These are phyloP conservation scores for Epizoanthus illoricatus DNA, from an alignment of 92 coral and sea anemone species.

Conservation along the genomic window DNA sequence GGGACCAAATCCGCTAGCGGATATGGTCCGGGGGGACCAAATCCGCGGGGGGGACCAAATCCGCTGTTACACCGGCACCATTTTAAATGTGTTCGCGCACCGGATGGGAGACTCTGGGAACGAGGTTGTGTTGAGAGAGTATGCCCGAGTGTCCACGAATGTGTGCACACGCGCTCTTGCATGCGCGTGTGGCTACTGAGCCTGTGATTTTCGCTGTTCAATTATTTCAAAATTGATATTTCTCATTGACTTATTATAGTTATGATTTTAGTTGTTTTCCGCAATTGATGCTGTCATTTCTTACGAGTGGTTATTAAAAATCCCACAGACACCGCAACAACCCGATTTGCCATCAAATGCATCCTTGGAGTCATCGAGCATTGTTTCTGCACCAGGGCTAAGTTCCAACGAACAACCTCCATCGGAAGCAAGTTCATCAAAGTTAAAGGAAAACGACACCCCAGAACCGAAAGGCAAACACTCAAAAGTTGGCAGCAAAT, in stretches of 20 bases:
- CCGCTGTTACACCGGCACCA: no score
- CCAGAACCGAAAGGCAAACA: conserved; percentile 3
- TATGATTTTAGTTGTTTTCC: background rate
- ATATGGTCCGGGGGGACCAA: no score
- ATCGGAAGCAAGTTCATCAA: conserved; percentile 1
- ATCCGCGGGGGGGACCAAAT: no score
- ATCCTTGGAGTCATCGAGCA: background rate
- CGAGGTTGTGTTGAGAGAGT: no score
- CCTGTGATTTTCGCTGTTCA: no score
- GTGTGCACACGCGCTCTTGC: no score
- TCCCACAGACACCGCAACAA: conserved; percentile 10
- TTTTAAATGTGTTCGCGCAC: no score
- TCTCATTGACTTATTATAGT: background rate
- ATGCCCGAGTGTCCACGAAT: no score
- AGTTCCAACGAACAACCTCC: background rate
- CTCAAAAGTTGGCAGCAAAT: background rate
- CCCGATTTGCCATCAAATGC: background rate
- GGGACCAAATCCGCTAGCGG: no score
- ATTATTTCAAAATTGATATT: no score
- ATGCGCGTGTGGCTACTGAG: no score
- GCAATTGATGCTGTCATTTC: background rate
- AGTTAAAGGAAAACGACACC: background rate
- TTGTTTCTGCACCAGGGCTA: background rate
- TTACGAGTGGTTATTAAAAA: background rate
- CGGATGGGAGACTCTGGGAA: no score